Evolutionary conservation across 2,888 invertebrate species (phyloP).

Genomic region (Sesia bembeciformis): DNA sequence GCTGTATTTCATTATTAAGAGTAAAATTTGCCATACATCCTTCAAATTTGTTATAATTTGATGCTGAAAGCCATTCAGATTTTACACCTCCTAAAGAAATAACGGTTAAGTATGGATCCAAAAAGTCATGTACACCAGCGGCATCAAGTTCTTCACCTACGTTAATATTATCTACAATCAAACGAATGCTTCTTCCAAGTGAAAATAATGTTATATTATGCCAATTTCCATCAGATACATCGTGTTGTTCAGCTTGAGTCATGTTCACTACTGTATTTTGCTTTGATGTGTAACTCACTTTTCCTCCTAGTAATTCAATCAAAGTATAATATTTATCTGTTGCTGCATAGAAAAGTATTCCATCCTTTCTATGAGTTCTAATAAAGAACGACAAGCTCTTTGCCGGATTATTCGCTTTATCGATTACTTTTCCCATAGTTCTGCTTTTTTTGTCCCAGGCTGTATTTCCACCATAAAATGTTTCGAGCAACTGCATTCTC

Average conservation of each 20-base stretch:
- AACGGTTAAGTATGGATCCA: constrained; percentile 90
- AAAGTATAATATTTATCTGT: constrained; percentile 91
- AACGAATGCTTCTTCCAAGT: constrained; percentile 79
- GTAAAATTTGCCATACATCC: constrained; percentile 94
- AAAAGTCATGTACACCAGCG: constrained; percentile 91
- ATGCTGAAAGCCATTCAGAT: constrained; percentile 74
- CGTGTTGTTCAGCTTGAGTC: constrained; percentile 78
- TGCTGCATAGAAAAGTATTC: constrained; percentile 88
- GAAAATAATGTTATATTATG: constrained; percentile 88
- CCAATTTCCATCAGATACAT: constrained; percentile 89
- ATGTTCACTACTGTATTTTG: constrained; percentile 87
- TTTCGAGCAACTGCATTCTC: constrained; percentile 89
- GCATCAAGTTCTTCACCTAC: constrained; percentile 91
- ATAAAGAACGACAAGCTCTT: constrained; percentile 88
- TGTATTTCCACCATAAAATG: constrained; percentile 82
- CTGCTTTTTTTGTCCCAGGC: constrained; percentile 75
- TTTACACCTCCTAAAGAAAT: constrained; percentile 87
- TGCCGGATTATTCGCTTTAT: constrained; percentile 64
- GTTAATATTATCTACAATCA: constrained; percentile 80
- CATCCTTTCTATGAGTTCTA: constrained; percentile 84
- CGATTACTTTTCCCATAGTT: constrained; percentile 31
- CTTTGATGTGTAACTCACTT: constrained; percentile 85
- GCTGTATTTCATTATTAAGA: constrained; percentile 91
- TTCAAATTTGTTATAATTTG: constrained; percentile 80
- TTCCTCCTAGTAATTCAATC: constrained; percentile 84